Conservation (phyloP, 2,888 invertebrate species). For the Malthinus seriepunctatus region DNA sequence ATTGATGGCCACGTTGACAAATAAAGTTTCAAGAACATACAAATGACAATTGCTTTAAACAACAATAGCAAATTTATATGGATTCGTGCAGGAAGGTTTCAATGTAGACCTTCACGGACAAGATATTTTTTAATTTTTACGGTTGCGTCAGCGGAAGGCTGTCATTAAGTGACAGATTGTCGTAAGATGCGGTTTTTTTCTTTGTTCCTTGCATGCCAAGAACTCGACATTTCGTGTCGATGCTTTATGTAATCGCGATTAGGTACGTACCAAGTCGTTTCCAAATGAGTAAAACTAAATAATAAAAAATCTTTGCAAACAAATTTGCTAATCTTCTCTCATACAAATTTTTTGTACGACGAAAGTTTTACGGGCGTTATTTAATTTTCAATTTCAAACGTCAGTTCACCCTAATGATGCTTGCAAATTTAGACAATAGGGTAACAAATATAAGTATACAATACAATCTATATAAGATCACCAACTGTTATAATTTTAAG, state of each 20-base stretch:
- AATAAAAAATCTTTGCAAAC: background rate
- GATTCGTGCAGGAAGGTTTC: slow-evolving; percentile 27
- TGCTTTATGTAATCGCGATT: slow-evolving; percentile 30
- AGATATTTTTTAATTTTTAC: slow-evolving; percentile 35
- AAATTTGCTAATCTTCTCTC: background rate
- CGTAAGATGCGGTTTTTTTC: slow-evolving; percentile 37
- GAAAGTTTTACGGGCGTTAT: background rate
- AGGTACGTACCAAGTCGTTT: slow-evolving; percentile 16
- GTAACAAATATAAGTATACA: too few relatives aligned
- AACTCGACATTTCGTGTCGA: slow-evolving; percentile 30
- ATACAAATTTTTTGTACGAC: background rate
- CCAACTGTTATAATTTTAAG: slow-evolving; percentile 2
- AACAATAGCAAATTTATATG: slow-evolving; percentile 21
- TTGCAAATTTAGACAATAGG: too few relatives aligned
- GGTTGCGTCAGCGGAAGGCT: slow-evolving; percentile 49
- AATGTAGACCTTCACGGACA: slow-evolving; percentile 31
- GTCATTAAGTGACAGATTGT: slow-evolving; percentile 50
- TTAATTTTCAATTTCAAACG: background rate
- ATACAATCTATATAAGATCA: background rate
- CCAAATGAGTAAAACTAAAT: background rate
- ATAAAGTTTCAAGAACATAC: slow-evolving; percentile 24
- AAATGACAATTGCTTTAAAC: slow-evolving; percentile 22
- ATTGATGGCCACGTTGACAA: slow-evolving; percentile 26
- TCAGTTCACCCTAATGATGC: too few relatives aligned
- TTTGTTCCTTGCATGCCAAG: slow-evolving; percentile 31